phyloP scores from a whole-genome alignment of 2,113 vertebrate genomes.

The Dendropsophus ebraccatus region DNA sequence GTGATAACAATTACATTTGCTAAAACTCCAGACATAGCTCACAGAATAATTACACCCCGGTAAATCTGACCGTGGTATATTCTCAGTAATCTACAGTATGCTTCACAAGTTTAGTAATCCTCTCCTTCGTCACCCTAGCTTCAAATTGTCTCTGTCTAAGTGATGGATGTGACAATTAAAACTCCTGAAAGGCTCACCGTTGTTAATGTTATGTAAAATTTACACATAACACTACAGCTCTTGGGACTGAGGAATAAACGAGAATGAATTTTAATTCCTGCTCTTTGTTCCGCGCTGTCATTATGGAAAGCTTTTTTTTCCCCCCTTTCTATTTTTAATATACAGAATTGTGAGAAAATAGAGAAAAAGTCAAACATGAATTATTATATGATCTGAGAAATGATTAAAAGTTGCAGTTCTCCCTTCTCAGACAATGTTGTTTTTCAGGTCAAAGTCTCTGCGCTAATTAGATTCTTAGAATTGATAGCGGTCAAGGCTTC shows the following conservation, averaged over 20 bases:
- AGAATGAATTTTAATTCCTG: slow-evolving; percentile 44
- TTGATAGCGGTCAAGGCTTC: neutral
- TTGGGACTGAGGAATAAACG: slow-evolving; percentile 47
- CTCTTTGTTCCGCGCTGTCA: slow-evolving; percentile 29
- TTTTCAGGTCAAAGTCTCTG: neutral
- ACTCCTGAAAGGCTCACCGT: slow-evolving; percentile 63
- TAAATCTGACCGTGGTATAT: slow-evolving; percentile 60
- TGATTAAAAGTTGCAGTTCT: neutral
- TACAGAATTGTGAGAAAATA: neutral
- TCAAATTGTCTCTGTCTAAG: slow-evolving; percentile 62
- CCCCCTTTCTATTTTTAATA: slow-evolving; percentile 12
- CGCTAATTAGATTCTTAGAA: neutral
- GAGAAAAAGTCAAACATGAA: neutral
- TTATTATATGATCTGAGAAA: neutral
- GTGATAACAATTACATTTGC: slow-evolving; percentile 52
- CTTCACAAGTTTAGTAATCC: slow-evolving; percentile 60
- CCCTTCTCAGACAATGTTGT: neutral
- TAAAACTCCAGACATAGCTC: slow-evolving; percentile 49
- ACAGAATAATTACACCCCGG: slow-evolving; percentile 55
- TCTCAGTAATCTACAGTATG: slow-evolving; percentile 61
- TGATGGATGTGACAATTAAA: slow-evolving; percentile 68
- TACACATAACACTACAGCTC: slow-evolving; percentile 65
- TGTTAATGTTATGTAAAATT: slow-evolving; percentile 66
- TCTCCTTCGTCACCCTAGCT: slow-evolving; percentile 61
- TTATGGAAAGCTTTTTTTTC: neutral